Conservation (phyloP, 1,140 invertebrate species). For the Leptinotarsa texana region DNA sequence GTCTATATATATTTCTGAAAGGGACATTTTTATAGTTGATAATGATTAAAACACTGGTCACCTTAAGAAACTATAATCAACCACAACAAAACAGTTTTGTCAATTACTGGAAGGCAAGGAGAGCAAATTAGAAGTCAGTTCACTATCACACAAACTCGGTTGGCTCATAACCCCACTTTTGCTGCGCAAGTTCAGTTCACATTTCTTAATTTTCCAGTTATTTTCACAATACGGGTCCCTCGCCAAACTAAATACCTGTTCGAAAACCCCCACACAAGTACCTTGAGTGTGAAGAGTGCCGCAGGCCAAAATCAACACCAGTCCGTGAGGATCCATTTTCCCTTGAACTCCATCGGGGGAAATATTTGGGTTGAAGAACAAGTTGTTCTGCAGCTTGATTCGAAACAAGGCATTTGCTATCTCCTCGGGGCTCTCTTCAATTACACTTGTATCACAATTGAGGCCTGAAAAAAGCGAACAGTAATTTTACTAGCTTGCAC, state of each 20-base stretch:
- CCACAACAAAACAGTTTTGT: neutral
- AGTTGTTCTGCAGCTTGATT: slow-evolving; percentile 55
- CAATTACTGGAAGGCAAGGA: slow-evolving; percentile 28
- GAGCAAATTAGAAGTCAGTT: slow-evolving; percentile 39
- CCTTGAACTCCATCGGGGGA: slow-evolving; percentile 60
- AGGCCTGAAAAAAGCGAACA: slow-evolving; percentile 37
- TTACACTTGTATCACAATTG: slow-evolving; percentile 40
- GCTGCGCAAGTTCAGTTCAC: slow-evolving; percentile 54
- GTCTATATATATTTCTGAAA: no score
- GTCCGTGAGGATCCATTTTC: slow-evolving; percentile 63
- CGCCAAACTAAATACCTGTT: slow-evolving; percentile 65
- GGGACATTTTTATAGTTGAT: no score
- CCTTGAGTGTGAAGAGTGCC: slow-evolving; percentile 63
- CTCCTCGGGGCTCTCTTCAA: slow-evolving; percentile 42
- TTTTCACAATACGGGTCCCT: slow-evolving; percentile 63
- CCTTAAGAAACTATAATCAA: no score
- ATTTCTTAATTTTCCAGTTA: slow-evolving; percentile 67
- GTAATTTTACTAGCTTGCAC: no score
- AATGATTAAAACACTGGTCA: no score
- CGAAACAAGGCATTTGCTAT: slow-evolving; percentile 54
- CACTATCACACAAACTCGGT: slow-evolving; percentile 44
- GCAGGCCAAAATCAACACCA: slow-evolving; percentile 64
- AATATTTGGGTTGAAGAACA: slow-evolving; percentile 67
- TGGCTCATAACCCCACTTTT: slow-evolving; percentile 40
- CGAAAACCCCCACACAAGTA: slow-evolving; percentile 64